Percentiles rank a stretch among this genome's conserved stretches.
Conservation (phyloP, 2,113 vertebrate genomes). For the Mustela nigripes region DNA sequence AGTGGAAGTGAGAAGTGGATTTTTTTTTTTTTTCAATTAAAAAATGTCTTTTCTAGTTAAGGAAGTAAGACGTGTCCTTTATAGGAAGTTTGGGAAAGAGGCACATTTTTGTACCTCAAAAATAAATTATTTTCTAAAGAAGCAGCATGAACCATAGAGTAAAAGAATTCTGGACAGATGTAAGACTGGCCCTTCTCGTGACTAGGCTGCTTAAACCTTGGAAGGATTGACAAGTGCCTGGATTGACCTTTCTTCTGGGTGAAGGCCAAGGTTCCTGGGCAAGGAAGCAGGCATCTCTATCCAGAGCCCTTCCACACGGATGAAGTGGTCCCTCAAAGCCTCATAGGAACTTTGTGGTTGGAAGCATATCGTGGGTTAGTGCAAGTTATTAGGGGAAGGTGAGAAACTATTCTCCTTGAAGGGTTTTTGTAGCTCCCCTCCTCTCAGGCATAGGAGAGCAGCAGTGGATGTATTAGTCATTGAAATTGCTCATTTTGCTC, state of each 20-base stretch:
- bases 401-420: not conserved
- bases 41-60: constrained; percentile 77
- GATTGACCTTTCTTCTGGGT: not conserved
- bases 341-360: not conserved
- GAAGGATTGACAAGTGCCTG: not conserved
- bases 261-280: not conserved
- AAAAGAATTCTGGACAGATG: not conserved
- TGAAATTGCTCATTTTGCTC: not conserved
- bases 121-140: constrained; percentile 65
- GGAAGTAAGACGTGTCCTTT: constrained; percentile 53
- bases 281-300: not conserved
- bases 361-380: not conserved
- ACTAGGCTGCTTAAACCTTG: not conserved
- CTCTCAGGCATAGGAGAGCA: not conserved
- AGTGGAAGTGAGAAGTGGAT: constrained; percentile 66
- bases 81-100: constrained; percentile 60
- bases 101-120: constrained; percentile 62
- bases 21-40: constrained; percentile 52
- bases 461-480: not conserved
- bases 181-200: not conserved
- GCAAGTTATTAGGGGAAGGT: not conserved
- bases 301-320: not conserved
- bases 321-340: not conserved
- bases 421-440: not conserved
- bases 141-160: constrained; percentile 2